Base-by-base conservation (phyloP, 2,113 vertebrate genomes). In the Salvator merianae region DNA sequence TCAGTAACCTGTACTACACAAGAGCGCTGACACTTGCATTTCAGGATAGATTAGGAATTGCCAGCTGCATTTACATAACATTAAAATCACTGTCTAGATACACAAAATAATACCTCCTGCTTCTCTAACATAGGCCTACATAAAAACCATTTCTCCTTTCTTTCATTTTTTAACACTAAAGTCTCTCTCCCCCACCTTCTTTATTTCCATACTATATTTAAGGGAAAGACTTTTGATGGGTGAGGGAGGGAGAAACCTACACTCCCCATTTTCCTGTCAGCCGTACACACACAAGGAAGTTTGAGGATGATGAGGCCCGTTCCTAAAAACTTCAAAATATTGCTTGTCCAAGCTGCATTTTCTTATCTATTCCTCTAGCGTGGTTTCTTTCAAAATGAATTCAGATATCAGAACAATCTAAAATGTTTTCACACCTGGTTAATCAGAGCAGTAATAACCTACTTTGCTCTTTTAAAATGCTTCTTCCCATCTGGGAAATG, bases 251-350 rank as follows among this genome's bases (percentile, higher is more conserved):
- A 81, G 79, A 66, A 86, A 91, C 78, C 63, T 72, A 77, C 79
- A 50, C 89, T 89, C 91, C 84, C 86, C 24, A 89, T 90, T 91
- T 88, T 71, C 80, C 84, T 86, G 36, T 79, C n/a, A 70, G 10
- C 43, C 8, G 34, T 36, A 55, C 83, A 59, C 22, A 78, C 50
- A 59, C 0, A 43, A 30, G 32, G 8, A 75, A 82, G 63, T 66
- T 79, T 79, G 30, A 81, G 9, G 83, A 68, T 47, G 62, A 38
- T 5, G 1, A 90, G 83, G 79, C 87, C 79, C 91, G 91, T 94
- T 95, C 94, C 94, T 94, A 94, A 92, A 94, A 96, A 94, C 93
- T 91, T 90, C 94, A 93, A 94, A 93, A 95, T 95, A 90, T 84
- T 50, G 59, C 94, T 92, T 83, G 1, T 94, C 94, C 93, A 95